Base-by-base conservation (phyloP, 2,888 invertebrate species). In the Onthophagus sagittarius region DNA sequence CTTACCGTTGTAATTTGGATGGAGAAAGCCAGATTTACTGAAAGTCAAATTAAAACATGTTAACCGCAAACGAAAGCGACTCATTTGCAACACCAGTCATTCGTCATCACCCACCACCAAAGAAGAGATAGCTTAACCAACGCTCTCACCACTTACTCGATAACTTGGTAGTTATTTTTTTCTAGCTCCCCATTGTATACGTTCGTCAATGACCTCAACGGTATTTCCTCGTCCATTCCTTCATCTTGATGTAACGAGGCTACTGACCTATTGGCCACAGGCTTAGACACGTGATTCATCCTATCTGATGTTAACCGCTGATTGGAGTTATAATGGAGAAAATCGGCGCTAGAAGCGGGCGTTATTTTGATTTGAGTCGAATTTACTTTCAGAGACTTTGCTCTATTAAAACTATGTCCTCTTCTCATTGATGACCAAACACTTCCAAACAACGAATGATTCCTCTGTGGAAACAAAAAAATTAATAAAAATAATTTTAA, bases 361-460 rank as follows among this genome's bases (percentile, higher is more conserved):
- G 84, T 84, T 78, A 87, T 86, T 81, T 87, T 87, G 32, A 86
- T 84, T 79, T 85, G 86, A 67, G 87, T 87, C 2, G 89, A 86
- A 80, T 88, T 89, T 71, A 88, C 85, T 84, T 89, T 90, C 72
- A 90, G 81, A 71, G 90, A 89, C 79, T 88, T 88, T 7, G 89
- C 88, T 75, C 89, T 84, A 77, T 87, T 87, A 79, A 90, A 89
- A 78, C 87, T 86, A 79, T 93, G 93, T 71, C 89, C 88, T 75
- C 94, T 90, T 81, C 94, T 89, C 88, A 97, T 94, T 76, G 96
- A 96, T 6, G 96, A 96, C 96, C 97, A 97, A 33, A 98, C 96
- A 81, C 94, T 96, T 72, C 98, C 98, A 83, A 98, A 98, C 71
- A 98, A 87, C 69, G 96, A 95, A 85, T 98, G 98, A 85, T 98